A percentile compares a stretch with the other conserved stretches of the same genome.
Conservation (phyloP, 2,888 invertebrate genomes). For the Petrolisthes cinctipes region DNA sequence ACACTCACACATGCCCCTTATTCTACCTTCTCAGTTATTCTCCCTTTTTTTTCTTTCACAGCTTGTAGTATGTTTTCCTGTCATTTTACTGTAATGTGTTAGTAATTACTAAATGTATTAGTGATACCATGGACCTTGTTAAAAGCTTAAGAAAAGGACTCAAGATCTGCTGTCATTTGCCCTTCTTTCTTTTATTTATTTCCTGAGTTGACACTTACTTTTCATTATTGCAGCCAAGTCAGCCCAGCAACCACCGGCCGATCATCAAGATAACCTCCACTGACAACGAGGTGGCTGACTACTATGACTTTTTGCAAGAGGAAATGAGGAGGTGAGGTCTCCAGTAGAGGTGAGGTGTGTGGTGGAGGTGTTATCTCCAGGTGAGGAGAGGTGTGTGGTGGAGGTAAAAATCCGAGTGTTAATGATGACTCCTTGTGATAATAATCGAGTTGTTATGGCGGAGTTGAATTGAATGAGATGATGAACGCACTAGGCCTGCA, state of each 20-base stretch:
- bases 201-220: too few species aligned
- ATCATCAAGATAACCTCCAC: conserved; percentile 61
- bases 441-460: not conserved
- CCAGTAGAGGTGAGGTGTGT: not conserved
- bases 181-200: not conserved
- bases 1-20: too few species aligned
- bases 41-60: too few species aligned
- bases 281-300: conserved; percentile 67
- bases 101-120: too few species aligned
- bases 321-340: conserved; percentile 72
- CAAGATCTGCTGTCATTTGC: not conserved
- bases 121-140: too few species aligned
- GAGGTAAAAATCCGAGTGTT: conserved; percentile 10
- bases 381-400: conserved; percentile 66
- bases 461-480: too few species aligned
- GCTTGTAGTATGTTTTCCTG: too few species aligned
- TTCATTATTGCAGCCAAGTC: not conserved
- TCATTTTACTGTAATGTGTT: too few species aligned
- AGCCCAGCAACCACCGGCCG: conserved; percentile 8
- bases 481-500: too few species aligned
- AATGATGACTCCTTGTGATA: not conserved
- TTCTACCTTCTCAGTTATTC: too few species aligned
- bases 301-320: conserved; percentile 69
- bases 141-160: too few species aligned
- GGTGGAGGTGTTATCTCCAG: conserved; percentile 14